Percentiles rank a stretch among this genome's conserved stretches.
phyloP scores from a whole-genome alignment of 2,888 invertebrate genomes.

The Parapristionchus giblindavisi region DNA sequence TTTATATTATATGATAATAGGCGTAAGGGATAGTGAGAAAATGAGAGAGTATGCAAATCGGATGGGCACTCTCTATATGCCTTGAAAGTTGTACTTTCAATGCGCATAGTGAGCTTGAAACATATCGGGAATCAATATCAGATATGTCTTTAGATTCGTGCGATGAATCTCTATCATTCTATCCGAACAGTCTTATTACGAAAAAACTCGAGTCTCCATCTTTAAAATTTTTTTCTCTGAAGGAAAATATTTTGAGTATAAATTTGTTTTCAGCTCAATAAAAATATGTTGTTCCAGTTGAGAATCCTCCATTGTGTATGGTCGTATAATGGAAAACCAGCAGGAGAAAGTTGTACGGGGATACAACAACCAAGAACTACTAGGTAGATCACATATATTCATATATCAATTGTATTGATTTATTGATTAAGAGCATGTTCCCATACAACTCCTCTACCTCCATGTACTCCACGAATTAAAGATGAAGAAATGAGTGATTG shows the following conservation, averaged over 20 bases:
- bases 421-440: slow-evolving; percentile 24
- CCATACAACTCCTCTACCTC: slow-evolving; percentile 13
- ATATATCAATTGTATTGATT: neutral
- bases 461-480: slow-evolving; percentile 1
- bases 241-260: neutral
- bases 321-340: slow-evolving; percentile 84
- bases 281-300: slow-evolving; percentile 75
- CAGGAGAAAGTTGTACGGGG: slow-evolving; percentile 81
- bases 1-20: too few species aligned
- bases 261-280: neutral
- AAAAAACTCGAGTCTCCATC: too few species aligned
- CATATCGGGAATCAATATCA: too few species aligned
- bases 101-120: too few species aligned
- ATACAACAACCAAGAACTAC: slow-evolving; percentile 38
- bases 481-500: slow-evolving; percentile 10
- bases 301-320: slow-evolving; percentile 91
- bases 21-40: too few species aligned
- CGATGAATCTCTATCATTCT: too few species aligned
- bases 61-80: too few species aligned
- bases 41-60: too few species aligned
- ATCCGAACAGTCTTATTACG: too few species aligned
- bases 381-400: neutral
- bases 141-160: too few species aligned
- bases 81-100: too few species aligned
- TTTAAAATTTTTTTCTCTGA: neutral